Percentiles rank a stretch among this genome's conserved stretches.
Conservation (phyloP, 2,113 vertebrate genomes). For the Lamprologus ornatipinnis region DNA sequence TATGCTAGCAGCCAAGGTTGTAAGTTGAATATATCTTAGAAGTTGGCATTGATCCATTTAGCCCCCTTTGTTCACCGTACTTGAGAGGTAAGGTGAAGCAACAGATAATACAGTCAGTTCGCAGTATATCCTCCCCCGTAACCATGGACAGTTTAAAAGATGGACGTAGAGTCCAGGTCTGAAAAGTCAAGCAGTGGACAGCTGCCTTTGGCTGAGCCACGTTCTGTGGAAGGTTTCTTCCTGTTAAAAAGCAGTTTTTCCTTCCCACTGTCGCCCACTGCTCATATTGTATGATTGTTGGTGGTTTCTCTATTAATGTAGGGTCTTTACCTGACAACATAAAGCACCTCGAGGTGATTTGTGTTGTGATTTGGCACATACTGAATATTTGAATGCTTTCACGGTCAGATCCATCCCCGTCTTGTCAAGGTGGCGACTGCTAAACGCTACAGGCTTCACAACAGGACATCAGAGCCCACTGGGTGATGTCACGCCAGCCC, state of each 20-base stretch:
- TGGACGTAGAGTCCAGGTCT: not conserved
- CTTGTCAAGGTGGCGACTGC: not conserved
- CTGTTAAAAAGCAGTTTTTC: rapidly evolving
- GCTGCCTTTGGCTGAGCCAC: rapidly evolving
- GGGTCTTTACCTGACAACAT: not conserved
- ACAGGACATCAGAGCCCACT: not conserved
- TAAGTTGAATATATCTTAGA: not conserved
- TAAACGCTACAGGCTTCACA: not conserved
- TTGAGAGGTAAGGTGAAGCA: not conserved
- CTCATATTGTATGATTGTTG: not conserved
- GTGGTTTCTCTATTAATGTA: not conserved
- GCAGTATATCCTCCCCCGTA: not conserved
- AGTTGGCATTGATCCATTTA: not conserved
- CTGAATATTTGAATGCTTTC: not conserved
- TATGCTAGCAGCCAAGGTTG: not conserved
- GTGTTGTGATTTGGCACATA: not conserved
- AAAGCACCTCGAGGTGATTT: not conserved
- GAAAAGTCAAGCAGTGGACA: not conserved
- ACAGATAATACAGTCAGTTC: not conserved
- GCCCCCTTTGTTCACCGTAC: not conserved
- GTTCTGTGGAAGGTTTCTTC: rapidly evolving
- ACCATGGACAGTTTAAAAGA: not conserved
- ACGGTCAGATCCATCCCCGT: rapidly evolving
- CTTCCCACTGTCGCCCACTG: not conserved
- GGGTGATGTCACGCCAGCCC: not conserved